These are phyloP conservation scores for Anniella stebbinsi DNA, from an alignment of 2,797 vertebrate genomes.

Conservation along the genomic window DNA sequence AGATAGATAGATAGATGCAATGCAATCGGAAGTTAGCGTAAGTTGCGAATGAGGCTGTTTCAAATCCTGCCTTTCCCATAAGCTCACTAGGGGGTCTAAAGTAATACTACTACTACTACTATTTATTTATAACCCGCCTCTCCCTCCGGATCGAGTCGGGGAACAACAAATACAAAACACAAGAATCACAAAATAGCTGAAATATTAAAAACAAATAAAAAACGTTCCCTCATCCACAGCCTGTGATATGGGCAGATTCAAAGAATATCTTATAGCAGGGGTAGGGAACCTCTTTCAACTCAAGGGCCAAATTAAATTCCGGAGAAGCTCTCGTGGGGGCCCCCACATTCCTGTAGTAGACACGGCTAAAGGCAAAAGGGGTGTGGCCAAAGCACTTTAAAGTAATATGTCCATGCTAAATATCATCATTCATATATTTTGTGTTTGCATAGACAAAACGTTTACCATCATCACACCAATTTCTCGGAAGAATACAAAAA, in stretches of 20 bases:
- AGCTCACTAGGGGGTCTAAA: background rate
- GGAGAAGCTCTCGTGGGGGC: too few relatives aligned
- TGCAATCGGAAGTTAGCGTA: background rate
- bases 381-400: too few relatives aligned
- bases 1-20: background rate
- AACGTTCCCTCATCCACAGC: background rate
- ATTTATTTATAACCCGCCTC: too few relatives aligned
- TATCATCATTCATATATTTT: background rate
- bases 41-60: background rate
- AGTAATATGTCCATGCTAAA: background rate
- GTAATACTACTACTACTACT: too few relatives aligned
- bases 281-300: too few relatives aligned
- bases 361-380: too few relatives aligned
- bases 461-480: background rate
- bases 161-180: too few relatives aligned
- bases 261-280: background rate
- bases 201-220: too few relatives aligned
- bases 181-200: too few relatives aligned
- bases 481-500: slow-evolving; percentile 2
- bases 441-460: background rate
- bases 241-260: background rate
- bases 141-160: too few relatives aligned
- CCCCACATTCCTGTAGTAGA: too few relatives aligned
- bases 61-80: background rate
- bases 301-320: too few relatives aligned